These are phyloP conservation scores for Petrocephalus sullivani DNA, from an alignment of 2,797 vertebrate genomes.

Conservation along the genomic window DNA sequence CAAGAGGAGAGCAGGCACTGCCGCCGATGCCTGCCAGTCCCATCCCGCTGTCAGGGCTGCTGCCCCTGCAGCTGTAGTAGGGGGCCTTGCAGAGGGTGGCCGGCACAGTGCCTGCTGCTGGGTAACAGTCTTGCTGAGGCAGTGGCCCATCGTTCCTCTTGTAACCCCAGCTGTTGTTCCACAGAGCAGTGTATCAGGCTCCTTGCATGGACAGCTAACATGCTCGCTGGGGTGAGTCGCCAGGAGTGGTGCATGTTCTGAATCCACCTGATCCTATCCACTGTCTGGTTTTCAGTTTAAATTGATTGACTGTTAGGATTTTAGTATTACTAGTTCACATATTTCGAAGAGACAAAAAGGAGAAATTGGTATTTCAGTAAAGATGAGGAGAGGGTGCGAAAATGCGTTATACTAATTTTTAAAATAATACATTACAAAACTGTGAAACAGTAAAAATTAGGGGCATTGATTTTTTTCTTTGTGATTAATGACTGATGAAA, in stretches of 20 bases:
- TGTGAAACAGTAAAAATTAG: constrained; percentile 30
- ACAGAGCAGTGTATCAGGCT: background rate
- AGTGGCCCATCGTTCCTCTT: background rate
- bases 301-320: background rate
- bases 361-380: background rate
- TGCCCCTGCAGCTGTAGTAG: background rate
- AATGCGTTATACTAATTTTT: constrained; percentile 44
- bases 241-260: background rate
- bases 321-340: background rate
- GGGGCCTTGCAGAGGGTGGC: background rate
- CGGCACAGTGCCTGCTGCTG: background rate
- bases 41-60: background rate
- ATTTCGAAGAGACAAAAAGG: constrained; percentile 1
- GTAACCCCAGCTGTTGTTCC: background rate
- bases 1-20: background rate
- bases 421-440: constrained; percentile 48
- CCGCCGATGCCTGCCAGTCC: background rate
- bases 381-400: background rate
- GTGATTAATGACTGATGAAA: background rate
- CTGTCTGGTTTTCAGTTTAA: background rate
- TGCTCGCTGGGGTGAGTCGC: background rate
- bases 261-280: background rate
- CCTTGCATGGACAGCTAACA: background rate
- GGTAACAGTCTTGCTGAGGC: constrained; percentile 24
- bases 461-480: constrained; percentile 34